Percentiles rank a stretch among this genome's conserved stretches.
phyloP scores from a whole-genome alignment of 92 coral and sea anemone species.

The Heteractis magnifica region DNA sequence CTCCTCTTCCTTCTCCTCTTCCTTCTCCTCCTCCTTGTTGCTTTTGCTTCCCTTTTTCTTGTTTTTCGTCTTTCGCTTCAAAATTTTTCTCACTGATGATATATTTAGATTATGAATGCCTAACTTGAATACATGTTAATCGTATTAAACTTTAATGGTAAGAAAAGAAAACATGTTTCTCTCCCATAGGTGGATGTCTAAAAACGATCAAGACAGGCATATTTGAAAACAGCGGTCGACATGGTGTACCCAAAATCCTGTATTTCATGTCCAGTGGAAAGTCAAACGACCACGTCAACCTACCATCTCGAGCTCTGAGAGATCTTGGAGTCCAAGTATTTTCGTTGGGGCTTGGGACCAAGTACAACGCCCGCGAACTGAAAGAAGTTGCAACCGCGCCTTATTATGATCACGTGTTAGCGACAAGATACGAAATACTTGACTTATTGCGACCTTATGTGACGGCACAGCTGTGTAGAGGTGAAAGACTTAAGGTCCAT shows the following conservation, averaged over 20 bases:
- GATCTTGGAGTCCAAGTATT: slow-evolving; percentile 72
- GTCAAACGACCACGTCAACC: slow-evolving; percentile 58
- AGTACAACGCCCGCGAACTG: slow-evolving; percentile 59
- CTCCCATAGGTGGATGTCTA: slow-evolving; percentile 59
- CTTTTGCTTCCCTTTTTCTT: neutral
- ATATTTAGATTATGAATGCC: too few relatives aligned
- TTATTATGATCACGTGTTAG: slow-evolving; percentile 65
- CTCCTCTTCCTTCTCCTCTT: neutral
- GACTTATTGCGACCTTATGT: slow-evolving; percentile 56
- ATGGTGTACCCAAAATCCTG: slow-evolving; percentile 72
- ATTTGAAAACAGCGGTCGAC: slow-evolving; percentile 75
- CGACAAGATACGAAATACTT: slow-evolving; percentile 61
- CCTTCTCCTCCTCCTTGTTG: neutral
- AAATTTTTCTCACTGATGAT: neutral
- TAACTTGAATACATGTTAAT: too few relatives aligned
- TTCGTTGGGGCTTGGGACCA: slow-evolving; percentile 73
- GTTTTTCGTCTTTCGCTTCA: neutral
- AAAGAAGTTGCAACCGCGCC: slow-evolving; percentile 79
- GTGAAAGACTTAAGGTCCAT: neutral
- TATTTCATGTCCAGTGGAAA: slow-evolving; percentile 58
- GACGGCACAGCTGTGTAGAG: slow-evolving; percentile 65
- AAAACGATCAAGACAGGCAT: slow-evolving; percentile 60
- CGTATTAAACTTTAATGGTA: neutral
- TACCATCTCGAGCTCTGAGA: slow-evolving; percentile 67
- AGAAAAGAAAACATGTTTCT: too few relatives aligned